These are phyloP conservation scores for Philypnodon macrostomus DNA, from an alignment of 2,797 vertebrate genomes.

Conservation along the genomic window DNA sequence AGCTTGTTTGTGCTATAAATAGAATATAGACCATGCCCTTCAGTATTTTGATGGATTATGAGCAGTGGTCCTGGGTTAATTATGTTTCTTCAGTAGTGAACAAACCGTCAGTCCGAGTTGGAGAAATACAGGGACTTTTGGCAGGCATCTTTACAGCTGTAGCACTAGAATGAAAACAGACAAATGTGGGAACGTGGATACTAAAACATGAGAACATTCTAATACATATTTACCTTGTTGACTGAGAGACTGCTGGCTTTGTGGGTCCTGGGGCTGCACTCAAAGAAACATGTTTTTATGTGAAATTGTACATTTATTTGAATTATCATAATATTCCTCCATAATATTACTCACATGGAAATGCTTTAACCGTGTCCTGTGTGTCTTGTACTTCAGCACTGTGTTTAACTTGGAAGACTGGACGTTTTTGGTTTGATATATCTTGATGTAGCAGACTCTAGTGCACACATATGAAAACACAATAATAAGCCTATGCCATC, in stretches of 20 bases:
- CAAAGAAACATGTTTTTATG: not conserved
- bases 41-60: slow-evolving; percentile 15
- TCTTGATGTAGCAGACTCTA: slow-evolving; percentile 41
- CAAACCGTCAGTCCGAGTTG: slow-evolving; percentile 46
- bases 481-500: not conserved
- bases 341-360: not conserved
- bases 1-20: slow-evolving; percentile 14
- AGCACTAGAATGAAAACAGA: slow-evolving; percentile 19
- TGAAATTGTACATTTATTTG: not conserved
- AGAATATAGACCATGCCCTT: slow-evolving; percentile 11
- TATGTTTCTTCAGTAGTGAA: slow-evolving; percentile 7
- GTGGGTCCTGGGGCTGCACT: slow-evolving; percentile 40
- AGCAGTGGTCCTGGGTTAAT: not conserved
- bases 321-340: not conserved
- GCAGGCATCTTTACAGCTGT: slow-evolving; percentile 18
- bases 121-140: slow-evolving; percentile 43
- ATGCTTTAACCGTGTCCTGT: slow-evolving; percentile 37
- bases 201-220: not conserved
- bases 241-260: slow-evolving; percentile 48
- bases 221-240: slow-evolving; percentile 46
- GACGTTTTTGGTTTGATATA: slow-evolving; percentile 65
- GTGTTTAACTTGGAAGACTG: slow-evolving; percentile 64
- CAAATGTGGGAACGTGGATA: not conserved
- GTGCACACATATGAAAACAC: not conserved
- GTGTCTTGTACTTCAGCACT: slow-evolving; percentile 32